phyloP scores from a whole-genome alignment of 2,113 vertebrate genomes.

The Phylloscopus trochiloides region DNA sequence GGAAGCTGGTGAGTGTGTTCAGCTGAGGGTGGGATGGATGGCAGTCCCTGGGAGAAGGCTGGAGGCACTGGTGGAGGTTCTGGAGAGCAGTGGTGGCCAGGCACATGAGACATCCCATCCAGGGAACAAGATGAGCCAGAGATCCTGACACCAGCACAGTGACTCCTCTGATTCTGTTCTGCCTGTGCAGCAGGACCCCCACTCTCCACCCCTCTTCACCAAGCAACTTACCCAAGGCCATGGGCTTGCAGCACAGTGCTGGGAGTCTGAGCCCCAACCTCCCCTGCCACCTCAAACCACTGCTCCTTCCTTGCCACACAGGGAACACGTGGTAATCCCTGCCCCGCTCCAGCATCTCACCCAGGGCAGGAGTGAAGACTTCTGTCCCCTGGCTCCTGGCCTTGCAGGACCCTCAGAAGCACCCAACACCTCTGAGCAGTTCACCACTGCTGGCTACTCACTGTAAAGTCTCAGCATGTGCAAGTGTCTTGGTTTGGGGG shows the following conservation, averaged over 20 bases:
- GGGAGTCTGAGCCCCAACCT: neutral
- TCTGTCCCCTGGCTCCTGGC: too few relatives aligned
- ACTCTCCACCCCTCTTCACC: neutral
- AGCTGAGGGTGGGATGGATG: neutral
- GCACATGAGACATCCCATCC: neutral
- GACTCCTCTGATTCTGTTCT: neutral
- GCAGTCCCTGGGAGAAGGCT: neutral
- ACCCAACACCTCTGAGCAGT: neutral
- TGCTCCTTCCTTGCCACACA: neutral
- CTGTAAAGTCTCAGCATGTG: constrained; percentile 52
- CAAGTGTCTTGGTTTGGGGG: neutral
- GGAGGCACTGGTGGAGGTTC: neutral
- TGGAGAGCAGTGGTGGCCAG: neutral
- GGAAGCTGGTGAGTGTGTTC: neutral
- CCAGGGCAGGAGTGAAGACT: neutral
- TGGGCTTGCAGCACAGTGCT: neutral
- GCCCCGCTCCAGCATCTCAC: accelerated
- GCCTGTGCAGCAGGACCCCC: neutral
- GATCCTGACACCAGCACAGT: neutral
- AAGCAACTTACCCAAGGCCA: neutral
- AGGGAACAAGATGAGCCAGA: neutral
- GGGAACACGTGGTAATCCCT: neutral
- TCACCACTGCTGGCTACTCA: neutral
- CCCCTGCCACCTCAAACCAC: neutral
- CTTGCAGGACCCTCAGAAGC: neutral